Percentiles rank a stretch among this genome's conserved stretches.
Conservation (phyloP, 2,797 vertebrate genomes). For the Myioborus miniatus region DNA sequence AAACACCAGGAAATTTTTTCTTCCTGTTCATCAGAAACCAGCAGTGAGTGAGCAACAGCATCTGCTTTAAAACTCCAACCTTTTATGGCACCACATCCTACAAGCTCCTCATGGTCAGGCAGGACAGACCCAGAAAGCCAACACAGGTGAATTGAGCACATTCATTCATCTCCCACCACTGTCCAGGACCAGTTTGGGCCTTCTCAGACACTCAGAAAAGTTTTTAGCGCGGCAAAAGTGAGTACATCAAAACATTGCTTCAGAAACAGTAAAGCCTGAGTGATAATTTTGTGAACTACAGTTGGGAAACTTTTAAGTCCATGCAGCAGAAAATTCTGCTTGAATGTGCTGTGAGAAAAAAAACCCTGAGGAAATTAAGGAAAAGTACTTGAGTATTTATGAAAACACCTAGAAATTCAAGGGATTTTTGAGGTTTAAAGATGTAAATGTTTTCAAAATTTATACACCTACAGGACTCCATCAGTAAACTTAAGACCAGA, state of each 20-base stretch:
- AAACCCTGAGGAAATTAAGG: not conserved
- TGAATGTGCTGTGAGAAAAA: not conserved
- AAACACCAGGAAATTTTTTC: not conserved
- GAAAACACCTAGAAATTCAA: not conserved
- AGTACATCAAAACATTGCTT: not conserved
- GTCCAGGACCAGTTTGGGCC: not conserved
- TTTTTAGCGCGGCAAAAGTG: accelerated
- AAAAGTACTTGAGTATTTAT: not conserved
- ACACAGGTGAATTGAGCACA: not conserved
- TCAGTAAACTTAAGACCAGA: not conserved
- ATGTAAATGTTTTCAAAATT: not conserved
- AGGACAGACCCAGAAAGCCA: not conserved
- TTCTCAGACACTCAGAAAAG: not conserved
- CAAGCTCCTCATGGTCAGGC: accelerated
- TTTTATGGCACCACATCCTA: not conserved
- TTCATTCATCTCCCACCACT: not conserved
- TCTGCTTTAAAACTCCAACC: not conserved
- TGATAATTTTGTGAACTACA: not conserved
- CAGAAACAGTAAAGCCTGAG: not conserved
- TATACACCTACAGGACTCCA: not conserved
- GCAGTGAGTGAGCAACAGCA: accelerated
- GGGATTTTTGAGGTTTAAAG: not conserved
- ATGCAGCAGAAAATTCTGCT: not conserved
- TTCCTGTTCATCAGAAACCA: not conserved
- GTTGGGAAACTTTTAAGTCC: not conserved